Percentiles rank a stretch among this genome's conserved stretches.
Evolutionary conservation across 92 coral and sea anemone species (phyloP).

Genomic region (Epizoanthus ramosus): DNA sequence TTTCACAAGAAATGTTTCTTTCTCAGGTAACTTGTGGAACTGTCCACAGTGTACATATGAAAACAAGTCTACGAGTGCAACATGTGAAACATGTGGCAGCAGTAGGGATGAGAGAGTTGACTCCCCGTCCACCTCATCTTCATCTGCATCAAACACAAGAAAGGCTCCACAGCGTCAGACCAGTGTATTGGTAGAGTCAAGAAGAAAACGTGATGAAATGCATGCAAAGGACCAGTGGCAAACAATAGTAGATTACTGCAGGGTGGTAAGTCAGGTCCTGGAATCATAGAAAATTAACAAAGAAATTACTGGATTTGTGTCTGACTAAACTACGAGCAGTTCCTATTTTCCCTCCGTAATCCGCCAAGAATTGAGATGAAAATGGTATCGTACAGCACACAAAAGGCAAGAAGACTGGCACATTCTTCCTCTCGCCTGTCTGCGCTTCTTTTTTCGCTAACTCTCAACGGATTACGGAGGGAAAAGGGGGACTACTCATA

Average conservation of each 20-base stretch:
- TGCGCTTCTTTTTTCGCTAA: no score
- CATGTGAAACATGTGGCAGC: slow-evolving; percentile 38
- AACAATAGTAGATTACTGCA: slow-evolving; percentile 79
- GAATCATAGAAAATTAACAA: background rate
- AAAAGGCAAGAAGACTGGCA: no score
- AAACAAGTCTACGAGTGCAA: slow-evolving; percentile 43
- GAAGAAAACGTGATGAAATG: slow-evolving; percentile 86
- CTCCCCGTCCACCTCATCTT: background rate
- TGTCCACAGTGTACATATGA: slow-evolving; percentile 68
- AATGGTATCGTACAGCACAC: no score
- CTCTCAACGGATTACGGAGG: no score
- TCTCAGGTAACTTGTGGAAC: slow-evolving; percentile 48
- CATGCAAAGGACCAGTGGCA: slow-evolving; percentile 90
- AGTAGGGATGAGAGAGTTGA: background rate
- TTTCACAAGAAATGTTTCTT: slow-evolving; percentile 33
- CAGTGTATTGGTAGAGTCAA: slow-evolving; percentile 88
- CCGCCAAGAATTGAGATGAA: no score
- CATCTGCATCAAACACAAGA: background rate
- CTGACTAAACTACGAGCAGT: no score
- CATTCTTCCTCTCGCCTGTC: no score
- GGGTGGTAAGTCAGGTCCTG: slow-evolving; percentile 53
- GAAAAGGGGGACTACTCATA: no score
- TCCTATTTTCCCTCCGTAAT: no score
- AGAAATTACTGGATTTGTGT: no score
- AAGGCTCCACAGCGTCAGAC: slow-evolving; percentile 61